Evolutionary conservation across 2,888 invertebrate species (phyloP), one percentile per base, ranked within the genome.

Genomic region (Agrenia bidenticulata): DNA sequence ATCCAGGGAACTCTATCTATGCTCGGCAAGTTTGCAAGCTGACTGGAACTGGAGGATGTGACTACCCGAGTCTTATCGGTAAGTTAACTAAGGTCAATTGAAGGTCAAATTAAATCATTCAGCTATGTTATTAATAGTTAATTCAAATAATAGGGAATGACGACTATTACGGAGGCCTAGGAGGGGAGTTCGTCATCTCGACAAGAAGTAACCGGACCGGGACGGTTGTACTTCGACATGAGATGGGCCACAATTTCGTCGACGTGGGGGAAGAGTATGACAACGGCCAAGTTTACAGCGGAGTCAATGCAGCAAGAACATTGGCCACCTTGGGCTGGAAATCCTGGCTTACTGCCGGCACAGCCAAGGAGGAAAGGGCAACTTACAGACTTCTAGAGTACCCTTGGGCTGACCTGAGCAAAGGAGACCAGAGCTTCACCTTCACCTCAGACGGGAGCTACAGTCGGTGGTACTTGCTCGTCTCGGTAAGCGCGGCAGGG

Each of bases 111-210:
- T n/a, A n/a, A n/a, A n/a, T n/a, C n/a, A n/a, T n/a, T n/a, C n/a
- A n/a, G n/a, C n/a, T n/a, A n/a, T n/a, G n/a, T n/a, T n/a, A n/a
- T n/a, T n/a, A n/a, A n/a, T n/a, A n/a, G n/a, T n/a, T n/a, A n/a
- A n/a, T n/a, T n/a, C n/a, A n/a, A n/a, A n/a, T 11, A 32, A 32
- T 41, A 19, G 75, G 67, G n/a, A 75, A 75, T 42, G 75, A 75
- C 59, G 73, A 75, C 42, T 75, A 67, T 53, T 75, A 75, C 27
- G 73, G 75, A 19, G 75, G 75, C n/a, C 51, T 75, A 7, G 75
- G 75, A 5, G 75, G 75, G 17, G 75, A 75, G 37, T 75, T 75
- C 57, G 75, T 75, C 5, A 73, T 75, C 41, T 75, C 72, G 1
- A 75, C 75, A 2, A 67, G 45, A 42, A 69, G 69, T 49, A 59